Evolutionary conservation across 1,140 invertebrate species (phyloP).

Genomic region (Cataglyphis hispanica): DNA sequence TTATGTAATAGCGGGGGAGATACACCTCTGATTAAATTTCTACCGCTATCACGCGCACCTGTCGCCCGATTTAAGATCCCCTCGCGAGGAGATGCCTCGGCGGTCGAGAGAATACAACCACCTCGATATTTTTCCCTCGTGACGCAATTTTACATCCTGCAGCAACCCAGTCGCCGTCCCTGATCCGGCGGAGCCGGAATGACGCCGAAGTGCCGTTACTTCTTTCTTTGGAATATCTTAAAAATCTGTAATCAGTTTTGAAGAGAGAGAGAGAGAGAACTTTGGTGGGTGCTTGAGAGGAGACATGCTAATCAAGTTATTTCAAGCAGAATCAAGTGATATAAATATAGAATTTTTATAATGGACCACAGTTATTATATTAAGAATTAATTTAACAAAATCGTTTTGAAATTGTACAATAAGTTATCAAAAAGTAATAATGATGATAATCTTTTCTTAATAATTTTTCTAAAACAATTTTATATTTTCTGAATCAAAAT

Average conservation of each 20-base stretch:
- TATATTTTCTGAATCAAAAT: background rate
- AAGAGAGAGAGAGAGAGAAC: background rate
- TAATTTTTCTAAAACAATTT: background rate
- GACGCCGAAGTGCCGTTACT: background rate
- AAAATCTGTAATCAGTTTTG: constrained; percentile 29
- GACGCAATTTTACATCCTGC: constrained; percentile 43
- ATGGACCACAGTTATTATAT: background rate
- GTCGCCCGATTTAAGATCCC: constrained; percentile 67
- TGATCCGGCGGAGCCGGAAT: constrained; percentile 17
- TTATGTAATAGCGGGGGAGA: constrained; percentile 34
- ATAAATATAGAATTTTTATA: constrained; percentile 23
- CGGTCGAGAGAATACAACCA: constrained; percentile 40
- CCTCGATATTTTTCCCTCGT: constrained; percentile 47
- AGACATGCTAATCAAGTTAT: constrained; percentile 23
- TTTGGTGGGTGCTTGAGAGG: background rate
- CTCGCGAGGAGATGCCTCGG: constrained; percentile 56
- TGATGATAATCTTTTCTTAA: background rate
- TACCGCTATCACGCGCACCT: constrained; percentile 58
- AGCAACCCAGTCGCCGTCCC: constrained; percentile 14
- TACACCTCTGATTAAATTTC: constrained; percentile 63
- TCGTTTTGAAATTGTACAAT: background rate
- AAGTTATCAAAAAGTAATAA: background rate
- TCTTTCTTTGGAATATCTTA: constrained; percentile 44
- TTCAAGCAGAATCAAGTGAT: background rate
- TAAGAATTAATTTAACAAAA: background rate